These are phyloP conservation scores for Tarsius wallacei DNA, from an alignment of 2,797 vertebrate species.

Conservation along the genomic window DNA sequence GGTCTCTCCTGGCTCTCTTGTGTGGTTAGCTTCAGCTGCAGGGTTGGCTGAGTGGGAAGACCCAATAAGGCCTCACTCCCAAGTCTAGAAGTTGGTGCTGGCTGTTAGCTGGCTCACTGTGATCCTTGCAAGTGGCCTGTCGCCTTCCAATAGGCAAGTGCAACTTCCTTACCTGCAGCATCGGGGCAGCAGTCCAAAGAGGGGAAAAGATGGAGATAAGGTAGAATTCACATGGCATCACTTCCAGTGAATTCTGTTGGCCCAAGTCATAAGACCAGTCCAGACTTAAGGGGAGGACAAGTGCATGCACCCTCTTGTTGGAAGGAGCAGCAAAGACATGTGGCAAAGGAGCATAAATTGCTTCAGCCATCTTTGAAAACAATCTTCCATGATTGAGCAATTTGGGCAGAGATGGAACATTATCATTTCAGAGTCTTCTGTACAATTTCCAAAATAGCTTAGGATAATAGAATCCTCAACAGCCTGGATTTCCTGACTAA, in stretches of 20 bases:
- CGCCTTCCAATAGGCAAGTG: neutral
- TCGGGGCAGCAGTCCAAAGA: neutral
- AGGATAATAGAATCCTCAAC: neutral
- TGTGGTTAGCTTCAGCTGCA: neutral
- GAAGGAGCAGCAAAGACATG: neutral
- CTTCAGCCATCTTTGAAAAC: slow-evolving; percentile 13
- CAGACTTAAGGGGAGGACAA: neutral
- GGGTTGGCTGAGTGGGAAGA: neutral
- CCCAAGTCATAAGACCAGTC: neutral
- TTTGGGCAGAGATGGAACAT: neutral
- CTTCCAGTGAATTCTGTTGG: neutral
- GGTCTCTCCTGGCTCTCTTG: neutral
- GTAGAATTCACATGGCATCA: neutral
- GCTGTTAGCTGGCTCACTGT: neutral
- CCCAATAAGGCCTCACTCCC: neutral
- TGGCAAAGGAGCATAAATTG: neutral
- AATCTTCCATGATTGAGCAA: neutral
- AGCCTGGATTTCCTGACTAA: slow-evolving; percentile 20
- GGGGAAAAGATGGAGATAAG: neutral
- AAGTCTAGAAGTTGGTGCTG: neutral
- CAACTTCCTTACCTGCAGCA: neutral
- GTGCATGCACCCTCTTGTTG: neutral
- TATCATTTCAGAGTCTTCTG: neutral
- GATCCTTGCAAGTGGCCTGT: neutral
- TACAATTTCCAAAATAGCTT: slow-evolving; percentile 22